A percentile compares a stretch with the other conserved stretches of the same genome.
Evolutionary conservation across 1,140 invertebrate species (phyloP).

Genomic region (Drosophila yakuba): DNA sequence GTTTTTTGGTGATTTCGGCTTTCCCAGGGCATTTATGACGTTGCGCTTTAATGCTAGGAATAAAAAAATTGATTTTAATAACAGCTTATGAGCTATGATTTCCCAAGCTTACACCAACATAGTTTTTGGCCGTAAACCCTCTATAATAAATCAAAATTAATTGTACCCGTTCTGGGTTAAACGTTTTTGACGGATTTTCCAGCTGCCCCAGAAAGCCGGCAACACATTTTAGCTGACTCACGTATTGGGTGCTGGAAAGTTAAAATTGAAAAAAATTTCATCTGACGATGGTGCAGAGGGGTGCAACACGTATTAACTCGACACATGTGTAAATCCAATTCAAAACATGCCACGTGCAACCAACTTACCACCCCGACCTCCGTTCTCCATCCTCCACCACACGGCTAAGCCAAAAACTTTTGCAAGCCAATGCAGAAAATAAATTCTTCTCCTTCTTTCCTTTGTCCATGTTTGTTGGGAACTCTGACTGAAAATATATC

Average conservation of each 20-base stretch:
- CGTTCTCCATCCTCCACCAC: neutral
- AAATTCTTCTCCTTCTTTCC: conserved; percentile 28
- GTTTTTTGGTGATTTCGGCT: conserved; percentile 26
- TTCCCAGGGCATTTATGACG: conserved; percentile 27
- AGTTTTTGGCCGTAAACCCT: neutral
- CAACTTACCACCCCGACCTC: neutral
- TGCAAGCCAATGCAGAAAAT: conserved; percentile 50
- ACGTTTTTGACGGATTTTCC: neutral
- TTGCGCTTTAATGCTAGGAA: neutral
- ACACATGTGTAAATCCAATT: conserved; percentile 81
- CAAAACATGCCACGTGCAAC: conserved; percentile 74
- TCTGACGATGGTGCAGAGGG: neutral
- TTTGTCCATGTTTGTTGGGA: conserved; percentile 28
- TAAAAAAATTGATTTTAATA: conserved; percentile 21
- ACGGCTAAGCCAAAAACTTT: conserved; percentile 31
- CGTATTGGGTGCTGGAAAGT: conserved; percentile 43
- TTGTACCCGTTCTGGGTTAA: conserved; percentile 20
- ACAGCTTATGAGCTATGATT: conserved; percentile 9
- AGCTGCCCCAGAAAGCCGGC: conserved; percentile 35
- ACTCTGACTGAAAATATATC: conserved; percentile 54
- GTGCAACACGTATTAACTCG: conserved; percentile 68
- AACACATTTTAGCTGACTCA: conserved; percentile 34
- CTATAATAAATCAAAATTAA: conserved; percentile 56
- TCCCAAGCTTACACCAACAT: conserved; percentile 3
- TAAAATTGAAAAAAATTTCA: conserved; percentile 78